Evolutionary conservation across 2,113 vertebrate genomes (phyloP).

Genomic region (Clarias macrocephalus): DNA sequence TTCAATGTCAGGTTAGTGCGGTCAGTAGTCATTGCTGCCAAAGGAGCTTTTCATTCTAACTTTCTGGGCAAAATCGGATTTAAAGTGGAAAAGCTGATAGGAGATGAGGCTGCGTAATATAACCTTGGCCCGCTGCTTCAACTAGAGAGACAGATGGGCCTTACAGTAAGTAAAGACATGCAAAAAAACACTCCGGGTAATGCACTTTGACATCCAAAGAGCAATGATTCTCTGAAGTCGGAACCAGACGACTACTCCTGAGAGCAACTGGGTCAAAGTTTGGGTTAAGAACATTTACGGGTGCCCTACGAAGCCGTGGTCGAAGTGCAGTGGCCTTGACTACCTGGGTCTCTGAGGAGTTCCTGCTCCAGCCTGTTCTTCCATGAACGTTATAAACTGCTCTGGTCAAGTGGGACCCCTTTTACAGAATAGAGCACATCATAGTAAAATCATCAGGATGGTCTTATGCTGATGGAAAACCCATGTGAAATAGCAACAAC

Average conservation of each 20-base stretch:
- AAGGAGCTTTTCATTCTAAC: conserved; percentile 28
- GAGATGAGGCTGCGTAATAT: conserved; percentile 20
- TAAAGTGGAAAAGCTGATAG: conserved; percentile 41
- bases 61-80: conserved; percentile 29
- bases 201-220: conserved; percentile 27
- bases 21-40: conserved; percentile 13
- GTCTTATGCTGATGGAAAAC: conserved; percentile 53
- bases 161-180: conserved; percentile 21
- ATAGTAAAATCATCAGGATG: conserved; percentile 50
- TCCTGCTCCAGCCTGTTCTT: conserved; percentile 40
- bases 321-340: conserved; percentile 33
- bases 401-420: conserved; percentile 33
- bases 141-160: conserved; percentile 24
- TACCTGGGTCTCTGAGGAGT: conserved; percentile 39
- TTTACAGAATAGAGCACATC: conserved; percentile 49
- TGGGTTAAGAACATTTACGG: conserved; percentile 39
- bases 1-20: not conserved
- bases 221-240: conserved; percentile 18
- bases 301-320: conserved; percentile 32
- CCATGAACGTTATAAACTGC: conserved; percentile 49
- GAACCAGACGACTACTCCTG: conserved; percentile 15
- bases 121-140: conserved; percentile 12
- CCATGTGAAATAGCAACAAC: conserved; percentile 45
- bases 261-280: conserved; percentile 34
- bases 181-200: conserved; percentile 25